Conservation (phyloP, 2,113 vertebrate genomes). For the Saimiri boliviensis region DNA sequence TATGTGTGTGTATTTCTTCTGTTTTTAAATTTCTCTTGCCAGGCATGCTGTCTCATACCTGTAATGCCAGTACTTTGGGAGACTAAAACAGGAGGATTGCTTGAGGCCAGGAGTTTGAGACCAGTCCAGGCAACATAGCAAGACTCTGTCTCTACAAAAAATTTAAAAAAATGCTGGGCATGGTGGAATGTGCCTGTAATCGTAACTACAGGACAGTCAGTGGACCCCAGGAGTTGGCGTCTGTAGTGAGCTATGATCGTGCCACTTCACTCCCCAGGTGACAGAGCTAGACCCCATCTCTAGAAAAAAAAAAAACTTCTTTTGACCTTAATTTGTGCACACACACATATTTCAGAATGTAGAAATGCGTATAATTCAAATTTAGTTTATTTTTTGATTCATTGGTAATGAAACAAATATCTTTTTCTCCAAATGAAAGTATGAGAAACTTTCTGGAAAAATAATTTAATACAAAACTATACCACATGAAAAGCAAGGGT, state of each 20-base stretch:
- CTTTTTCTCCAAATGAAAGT: background rate
- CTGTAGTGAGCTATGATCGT: no score
- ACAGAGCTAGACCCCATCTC: no score
- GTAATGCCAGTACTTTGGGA: background rate
- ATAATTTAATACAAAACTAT: constrained; percentile 9
- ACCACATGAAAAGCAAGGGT: constrained; percentile 7
- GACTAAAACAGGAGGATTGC: background rate
- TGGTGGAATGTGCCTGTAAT: no score
- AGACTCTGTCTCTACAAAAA: no score
- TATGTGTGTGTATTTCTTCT: background rate
- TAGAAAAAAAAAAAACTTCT: background rate
- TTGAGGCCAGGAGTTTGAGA: background rate
- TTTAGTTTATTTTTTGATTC: constrained; percentile 37
- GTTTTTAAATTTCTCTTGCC: background rate
- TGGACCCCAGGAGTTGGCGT: no score
- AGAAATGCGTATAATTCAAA: background rate
- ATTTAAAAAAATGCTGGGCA: no score
- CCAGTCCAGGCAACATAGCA: no score
- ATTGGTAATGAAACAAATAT: background rate
- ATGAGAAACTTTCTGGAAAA: constrained; percentile 22
- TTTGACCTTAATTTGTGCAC: background rate
- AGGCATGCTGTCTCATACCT: background rate
- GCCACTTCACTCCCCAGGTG: no score
- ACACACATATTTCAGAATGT: background rate
- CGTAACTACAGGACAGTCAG: no score